These are phyloP conservation scores for Drosophila nigrodunni DNA, from an alignment of 1,140 invertebrate genomes.

Conservation along the genomic window DNA sequence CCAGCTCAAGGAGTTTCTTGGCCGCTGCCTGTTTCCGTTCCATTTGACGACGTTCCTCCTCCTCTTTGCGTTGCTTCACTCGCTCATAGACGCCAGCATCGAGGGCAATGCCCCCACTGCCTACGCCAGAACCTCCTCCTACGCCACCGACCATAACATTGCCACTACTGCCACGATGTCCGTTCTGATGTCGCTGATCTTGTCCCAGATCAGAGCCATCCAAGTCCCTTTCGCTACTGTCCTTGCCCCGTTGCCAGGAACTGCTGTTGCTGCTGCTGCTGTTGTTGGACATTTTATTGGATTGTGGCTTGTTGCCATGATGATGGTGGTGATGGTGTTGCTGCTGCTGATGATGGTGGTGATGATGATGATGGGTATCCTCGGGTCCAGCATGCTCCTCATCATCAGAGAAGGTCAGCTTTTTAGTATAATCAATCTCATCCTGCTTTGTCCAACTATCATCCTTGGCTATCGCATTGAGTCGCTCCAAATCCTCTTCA, in stretches of 20 bases:
- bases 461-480: conserved; percentile 95
- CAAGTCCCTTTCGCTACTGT: conserved; percentile 85
- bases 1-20: conserved; percentile 88
- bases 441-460: conserved; percentile 96
- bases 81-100: conserved; percentile 86
- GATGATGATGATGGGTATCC: conserved; percentile 72
- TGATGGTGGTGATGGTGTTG: conserved; percentile 63
- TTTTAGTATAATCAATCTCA: conserved; percentile 98
- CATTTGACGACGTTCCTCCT: conserved; percentile 90
- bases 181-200: conserved; percentile 79
- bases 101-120: conserved; percentile 66
- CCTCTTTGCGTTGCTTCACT: conserved; percentile 89
- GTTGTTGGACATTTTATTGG: conserved; percentile 50
- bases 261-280: conserved; percentile 36
- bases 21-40: conserved; percentile 87
- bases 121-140: conserved; percentile 4
- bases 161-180: conserved; percentile 73
- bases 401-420: conserved; percentile 96
- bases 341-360: conserved; percentile 47
- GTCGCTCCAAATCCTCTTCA: conserved; percentile 95
- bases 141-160: conserved; percentile 50
- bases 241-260: conserved; percentile 68
- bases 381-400: conserved; percentile 86
- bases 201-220: conserved; percentile 48
- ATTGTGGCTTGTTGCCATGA: conserved; percentile 45